Evolutionary conservation across 2,113 vertebrate species (phyloP), one percentile per base, ranked within the genome.

Genomic region (Scatophagus argus): DNA sequence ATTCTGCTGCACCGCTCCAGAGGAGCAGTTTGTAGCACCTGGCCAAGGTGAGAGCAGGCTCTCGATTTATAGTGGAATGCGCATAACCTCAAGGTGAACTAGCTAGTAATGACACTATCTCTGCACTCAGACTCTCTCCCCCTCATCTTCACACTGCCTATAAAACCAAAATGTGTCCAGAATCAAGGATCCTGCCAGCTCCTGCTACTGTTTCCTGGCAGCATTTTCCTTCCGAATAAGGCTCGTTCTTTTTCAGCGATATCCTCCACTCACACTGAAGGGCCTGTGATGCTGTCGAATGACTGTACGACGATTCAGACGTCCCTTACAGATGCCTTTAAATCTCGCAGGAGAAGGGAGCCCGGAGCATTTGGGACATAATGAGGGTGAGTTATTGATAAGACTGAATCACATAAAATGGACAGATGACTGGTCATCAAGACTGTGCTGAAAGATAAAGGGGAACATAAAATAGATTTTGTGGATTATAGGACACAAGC

Each of bases 71-170:
- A 32, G 81, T 17, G 76, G 76, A 77, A 77, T 59, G 39, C 8
- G 0, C 56, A 82, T 66, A 83, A 88, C 85, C 89, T 91, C 86
- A 89, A 91, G 86, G 89, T 92, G 83, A 92, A 81, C 76, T 23
- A 81, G 86, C 72, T 77, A 23, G 77, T 92, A 87, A 90, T 87
- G 86, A 78, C 81, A 46, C 75, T 59, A 58, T 85, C 72, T 83
- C 62, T 58, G 55, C 38, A 0, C 68, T 60, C 63, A 54, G 36
- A 78, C 64, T 38, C 71, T 31, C 58, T 78, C 71, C 79, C 75
- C 17, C 64, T 81, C 81, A 71, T 85, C 79, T 73, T 74, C 79
- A 70, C 72, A 68, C 12, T 27, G 44, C 77, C 77, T 55, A 84
- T 88, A 87, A 90, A 89, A 85, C 21, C 39, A 0, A 81, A 79